phyloP scores from a whole-genome alignment of 2,797 vertebrate genomes.

The Sebastes hubbsi region DNA sequence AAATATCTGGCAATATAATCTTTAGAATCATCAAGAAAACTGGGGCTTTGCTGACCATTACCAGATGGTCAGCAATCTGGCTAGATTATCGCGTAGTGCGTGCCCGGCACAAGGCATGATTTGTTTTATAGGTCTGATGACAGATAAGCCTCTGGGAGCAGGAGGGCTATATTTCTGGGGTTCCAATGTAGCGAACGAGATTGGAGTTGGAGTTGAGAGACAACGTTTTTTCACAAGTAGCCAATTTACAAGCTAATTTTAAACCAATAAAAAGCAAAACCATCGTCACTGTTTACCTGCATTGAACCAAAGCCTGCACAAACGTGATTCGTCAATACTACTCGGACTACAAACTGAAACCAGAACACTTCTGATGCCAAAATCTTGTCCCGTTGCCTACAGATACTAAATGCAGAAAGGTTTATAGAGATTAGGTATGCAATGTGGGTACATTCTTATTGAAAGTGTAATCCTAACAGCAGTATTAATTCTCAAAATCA shows the following conservation, averaged over 20 bases:
- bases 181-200: background rate
- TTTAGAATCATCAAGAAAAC: too few relatives aligned
- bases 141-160: too few relatives aligned
- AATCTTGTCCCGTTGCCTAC: background rate
- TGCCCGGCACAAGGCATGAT: too few relatives aligned
- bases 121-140: background rate
- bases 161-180: too few relatives aligned
- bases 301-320: background rate
- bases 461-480: background rate
- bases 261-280: background rate
- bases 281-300: background rate
- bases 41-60: too few relatives aligned
- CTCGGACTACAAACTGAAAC: background rate
- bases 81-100: rapidly evolving
- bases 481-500: conserved; percentile 4
- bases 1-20: too few relatives aligned
- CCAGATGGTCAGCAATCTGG: too few relatives aligned
- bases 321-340: background rate
- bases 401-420: background rate
- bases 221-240: background rate
- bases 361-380: background rate
- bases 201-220: background rate
- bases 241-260: background rate
- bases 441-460: background rate
- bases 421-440: background rate